Evolutionary conservation across 2,797 vertebrate genomes (phyloP).

Genomic region (Catamblyrhynchus diadema): DNA sequence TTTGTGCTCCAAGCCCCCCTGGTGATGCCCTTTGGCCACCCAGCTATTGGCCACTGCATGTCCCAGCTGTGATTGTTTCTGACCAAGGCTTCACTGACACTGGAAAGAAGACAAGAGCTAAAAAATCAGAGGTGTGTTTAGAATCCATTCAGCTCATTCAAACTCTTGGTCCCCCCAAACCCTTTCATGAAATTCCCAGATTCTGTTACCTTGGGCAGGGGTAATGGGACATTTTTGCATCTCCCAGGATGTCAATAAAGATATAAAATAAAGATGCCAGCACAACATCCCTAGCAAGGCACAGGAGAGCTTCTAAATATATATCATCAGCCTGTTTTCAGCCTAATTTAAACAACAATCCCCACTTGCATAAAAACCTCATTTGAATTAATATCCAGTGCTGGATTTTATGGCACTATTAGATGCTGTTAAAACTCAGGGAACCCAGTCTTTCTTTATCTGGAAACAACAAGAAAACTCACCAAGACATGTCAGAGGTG

Average conservation of each 20-base stretch:
- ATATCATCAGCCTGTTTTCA: slow-evolving; percentile 20
- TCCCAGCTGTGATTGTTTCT: not conserved
- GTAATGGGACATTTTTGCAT: not conserved
- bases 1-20: not conserved
- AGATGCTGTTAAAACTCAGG: not conserved
- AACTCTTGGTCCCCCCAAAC: not conserved
- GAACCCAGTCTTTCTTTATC: not conserved
- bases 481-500: not conserved
- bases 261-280: not conserved
- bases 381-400: slow-evolving; percentile 27
- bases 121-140: not conserved
- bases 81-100: not conserved
- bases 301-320: slow-evolving; percentile 1
- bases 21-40: not conserved
- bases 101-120: not conserved
- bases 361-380: slow-evolving; percentile 11
- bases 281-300: not conserved
- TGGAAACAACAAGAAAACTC: not conserved
- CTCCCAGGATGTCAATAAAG: slow-evolving; percentile 11
- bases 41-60: not conserved
- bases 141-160: not conserved
- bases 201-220: not conserved
- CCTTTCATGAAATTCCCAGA: not conserved
- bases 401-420: not conserved
- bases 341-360: not conserved